Base-by-base conservation (phyloP, 1,140 invertebrate species). In the Ceratitis capitata region DNA sequence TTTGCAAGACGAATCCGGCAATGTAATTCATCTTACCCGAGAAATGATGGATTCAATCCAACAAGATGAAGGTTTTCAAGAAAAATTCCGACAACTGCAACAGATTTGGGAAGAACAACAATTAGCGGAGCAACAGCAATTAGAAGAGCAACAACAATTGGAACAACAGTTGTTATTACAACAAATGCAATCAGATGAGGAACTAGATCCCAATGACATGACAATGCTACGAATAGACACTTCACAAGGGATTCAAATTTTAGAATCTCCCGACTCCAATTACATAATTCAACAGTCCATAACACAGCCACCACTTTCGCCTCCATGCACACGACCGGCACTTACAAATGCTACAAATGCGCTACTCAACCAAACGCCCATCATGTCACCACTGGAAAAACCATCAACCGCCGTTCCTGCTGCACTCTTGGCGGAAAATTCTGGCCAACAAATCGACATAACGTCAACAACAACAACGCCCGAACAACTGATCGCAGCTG, bases 331-430 rank as follows among this genome's bases (percentile, higher is more conserved):
- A 26, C 89, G 89, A 16, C 90, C 90, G 0, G 90, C 90, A 16
- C 85, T 87, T 7, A 91, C 86, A 12, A 91, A 87, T 1, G 96
- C 96, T 88, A 96, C 96, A 0, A 96, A 95, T 58, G 93, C 94
- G 0, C 94, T 95, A 1, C 92, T 96, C 14, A 95, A 95, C 89
- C 95, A 96, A 88, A 95, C 90, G 42, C 91, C 96, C 0, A 96
- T 96, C 10, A 96, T 96, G 96, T 95, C 95, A 0, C 95, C 96
- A 0, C 90, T 96, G 14, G 96, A 96, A 89, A 93, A 95, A 6
- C 95, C 96, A 0, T 94, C 93, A 1, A 84, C 82, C 4, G 93
- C 91, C 23, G 88, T 89, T 23, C 89, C 90, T 42, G n/a, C 69
- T 6, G 32, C 69, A 23, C 45, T 78, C 19, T 9, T 78, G 23